A percentile compares a stretch with the other conserved stretches of the same genome.
phyloP scores from a whole-genome alignment of 2,797 vertebrate species.

The Tachyglossus aculeatus region DNA sequence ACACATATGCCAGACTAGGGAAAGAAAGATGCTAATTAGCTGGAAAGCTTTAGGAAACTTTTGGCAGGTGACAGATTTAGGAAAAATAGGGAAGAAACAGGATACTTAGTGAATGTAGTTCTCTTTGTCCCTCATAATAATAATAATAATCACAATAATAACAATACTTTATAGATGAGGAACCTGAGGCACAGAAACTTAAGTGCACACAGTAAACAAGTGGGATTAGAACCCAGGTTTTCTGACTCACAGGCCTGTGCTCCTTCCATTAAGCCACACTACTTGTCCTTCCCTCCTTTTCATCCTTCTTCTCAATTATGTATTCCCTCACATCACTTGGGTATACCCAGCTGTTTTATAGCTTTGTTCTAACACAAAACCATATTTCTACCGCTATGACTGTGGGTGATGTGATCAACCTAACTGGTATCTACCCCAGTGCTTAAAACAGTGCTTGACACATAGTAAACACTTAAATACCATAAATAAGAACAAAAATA shows the following conservation, averaged over 20 bases:
- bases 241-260: not conserved
- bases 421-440: too few species aligned
- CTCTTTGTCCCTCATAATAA: not conserved
- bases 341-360: too few species aligned
- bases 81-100: not conserved
- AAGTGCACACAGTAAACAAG: not conserved
- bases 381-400: too few species aligned
- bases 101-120: not conserved
- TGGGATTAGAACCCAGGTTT: not conserved
- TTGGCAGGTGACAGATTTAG: fast-evolving
- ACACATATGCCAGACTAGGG: not conserved
- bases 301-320: not conserved
- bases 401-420: too few species aligned
- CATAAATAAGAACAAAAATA: too few species aligned
- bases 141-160: not conserved
- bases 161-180: not conserved
- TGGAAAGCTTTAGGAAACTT: too few species aligned
- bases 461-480: too few species aligned
- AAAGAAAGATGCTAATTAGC: too few species aligned
- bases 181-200: not conserved
- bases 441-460: too few species aligned
- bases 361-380: too few species aligned
- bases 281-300: not conserved
- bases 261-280: not conserved
- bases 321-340: too few species aligned